Base-by-base conservation (phyloP, 2,797 vertebrate genomes). In the Leptoclinus maculatus region DNA sequence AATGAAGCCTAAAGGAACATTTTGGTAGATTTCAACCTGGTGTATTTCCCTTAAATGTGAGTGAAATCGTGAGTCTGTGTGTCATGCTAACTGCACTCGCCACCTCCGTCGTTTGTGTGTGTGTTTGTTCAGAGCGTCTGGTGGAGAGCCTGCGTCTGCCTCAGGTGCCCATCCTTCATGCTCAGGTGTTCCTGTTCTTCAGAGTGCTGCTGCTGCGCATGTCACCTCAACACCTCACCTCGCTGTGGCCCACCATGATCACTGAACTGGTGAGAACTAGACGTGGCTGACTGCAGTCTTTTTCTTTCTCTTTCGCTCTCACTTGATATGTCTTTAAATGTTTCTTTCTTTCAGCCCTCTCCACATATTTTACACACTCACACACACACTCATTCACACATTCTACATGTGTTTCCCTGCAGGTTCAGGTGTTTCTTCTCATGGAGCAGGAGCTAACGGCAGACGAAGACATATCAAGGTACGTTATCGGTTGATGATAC, bases 151-250 rank as follows among this genome's bases (percentile, higher is more conserved):
- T 99, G 67, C 97, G 98, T 83, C 94, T 99, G 90, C 98, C 98
- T 71, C 97, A 98, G 94, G 98, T 99, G 89, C 98, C 98, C 86
- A 99, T 98, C 76, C 97, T 99, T 83, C 98, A 99, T 49, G 98
- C 98, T 83, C 98, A 99, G 94, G 98, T 99, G 89, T 99, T 99
- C 95, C 96, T 99, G 91, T 99, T 99, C 95, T 99, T 99, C 93
- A 96, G 98, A 93, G 98, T 99, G 64, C 93, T 99, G 89, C 96
- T 99, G 85, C 95, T 99, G 88, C 96, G 98, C 90, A 98, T 99
- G 95, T 99, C 98, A 68, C 98, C 98, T 9, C 98, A 99, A 84
- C 98, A 99, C 87, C 97, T 99, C 88, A 99, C 98, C 84, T 99
- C 98, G 0, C 96, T 99, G 74, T 99, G 98, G 98, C 98, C 98